A percentile compares a stretch with the other conserved stretches of the same genome.
phyloP scores from a whole-genome alignment of 2,888 invertebrate genomes.

The Plutella xylostella region DNA sequence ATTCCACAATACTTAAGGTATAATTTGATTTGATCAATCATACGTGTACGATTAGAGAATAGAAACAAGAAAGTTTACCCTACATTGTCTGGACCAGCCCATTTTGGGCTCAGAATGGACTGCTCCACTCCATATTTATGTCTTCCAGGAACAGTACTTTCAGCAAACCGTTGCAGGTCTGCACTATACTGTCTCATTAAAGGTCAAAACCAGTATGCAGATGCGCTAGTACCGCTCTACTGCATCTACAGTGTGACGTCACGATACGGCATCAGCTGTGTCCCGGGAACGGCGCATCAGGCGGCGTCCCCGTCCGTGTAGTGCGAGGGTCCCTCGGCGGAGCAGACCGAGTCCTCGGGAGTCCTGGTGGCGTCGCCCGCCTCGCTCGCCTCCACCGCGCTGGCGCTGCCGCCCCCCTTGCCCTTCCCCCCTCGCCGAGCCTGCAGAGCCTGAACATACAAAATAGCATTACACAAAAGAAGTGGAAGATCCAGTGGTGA shows the following conservation, averaged over 20 bases:
- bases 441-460: slow-evolving; percentile 76
- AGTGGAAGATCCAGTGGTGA: background rate
- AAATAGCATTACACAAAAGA: slow-evolving; percentile 18
- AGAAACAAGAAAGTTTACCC: too few species aligned
- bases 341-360: slow-evolving; percentile 92
- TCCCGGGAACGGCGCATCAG: slow-evolving; percentile 28
- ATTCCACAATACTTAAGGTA: too few species aligned
- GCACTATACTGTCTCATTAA: too few species aligned
- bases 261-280: background rate
- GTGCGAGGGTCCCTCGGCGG: slow-evolving; percentile 84
- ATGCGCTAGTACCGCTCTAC: too few species aligned
- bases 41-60: too few species aligned
- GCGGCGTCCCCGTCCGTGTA: slow-evolving; percentile 71
- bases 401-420: slow-evolving; percentile 54
- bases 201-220: too few species aligned
- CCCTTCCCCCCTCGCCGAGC: slow-evolving; percentile 71
- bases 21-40: too few species aligned
- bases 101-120: too few species aligned
- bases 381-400: slow-evolving; percentile 76
- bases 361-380: slow-evolving; percentile 84
- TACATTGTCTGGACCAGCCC: too few species aligned
- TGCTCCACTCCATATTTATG: too few species aligned
- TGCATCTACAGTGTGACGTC: background rate
- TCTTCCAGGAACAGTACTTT: too few species aligned
- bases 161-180: too few species aligned